Conservation (phyloP, 1,140 invertebrate genomes). For the Heliconius eleuchia region DNA sequence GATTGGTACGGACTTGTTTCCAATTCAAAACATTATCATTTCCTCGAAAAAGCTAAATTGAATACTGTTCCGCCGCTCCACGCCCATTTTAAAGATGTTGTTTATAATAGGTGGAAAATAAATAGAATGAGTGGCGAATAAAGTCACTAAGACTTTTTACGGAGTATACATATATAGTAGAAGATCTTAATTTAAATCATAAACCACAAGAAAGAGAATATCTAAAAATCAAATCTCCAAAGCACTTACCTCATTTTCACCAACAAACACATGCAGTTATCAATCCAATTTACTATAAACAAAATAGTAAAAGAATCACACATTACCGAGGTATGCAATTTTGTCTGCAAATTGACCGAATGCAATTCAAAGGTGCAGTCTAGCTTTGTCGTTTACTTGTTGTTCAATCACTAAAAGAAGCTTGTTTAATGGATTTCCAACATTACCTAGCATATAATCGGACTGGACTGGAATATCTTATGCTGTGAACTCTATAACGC, state of each 20-base stretch:
- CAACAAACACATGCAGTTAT: constrained; percentile 20
- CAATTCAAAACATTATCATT: no score
- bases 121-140: no score
- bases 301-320: constrained; percentile 34
- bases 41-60: no score
- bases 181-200: background rate
- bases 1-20: no score
- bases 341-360: constrained; percentile 68
- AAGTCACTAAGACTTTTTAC: background rate
- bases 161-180: background rate
- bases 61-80: no score
- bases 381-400: constrained; percentile 67
- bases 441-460: constrained; percentile 80
- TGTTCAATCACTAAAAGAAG: constrained; percentile 79
- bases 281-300: constrained; percentile 26
- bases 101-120: no score
- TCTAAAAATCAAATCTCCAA: constrained; percentile 15
- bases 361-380: constrained; percentile 76
- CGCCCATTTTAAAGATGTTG: no score
- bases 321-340: constrained; percentile 59
- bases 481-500: constrained; percentile 8
- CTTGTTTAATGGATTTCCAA: constrained; percentile 80
- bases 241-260: constrained; percentile 8
- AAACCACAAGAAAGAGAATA: background rate
- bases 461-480: constrained; percentile 52